Evolutionary conservation across 2,797 vertebrate genomes (phyloP), one percentile per base, ranked within the genome.

Genomic region (Miichthys miiuy): DNA sequence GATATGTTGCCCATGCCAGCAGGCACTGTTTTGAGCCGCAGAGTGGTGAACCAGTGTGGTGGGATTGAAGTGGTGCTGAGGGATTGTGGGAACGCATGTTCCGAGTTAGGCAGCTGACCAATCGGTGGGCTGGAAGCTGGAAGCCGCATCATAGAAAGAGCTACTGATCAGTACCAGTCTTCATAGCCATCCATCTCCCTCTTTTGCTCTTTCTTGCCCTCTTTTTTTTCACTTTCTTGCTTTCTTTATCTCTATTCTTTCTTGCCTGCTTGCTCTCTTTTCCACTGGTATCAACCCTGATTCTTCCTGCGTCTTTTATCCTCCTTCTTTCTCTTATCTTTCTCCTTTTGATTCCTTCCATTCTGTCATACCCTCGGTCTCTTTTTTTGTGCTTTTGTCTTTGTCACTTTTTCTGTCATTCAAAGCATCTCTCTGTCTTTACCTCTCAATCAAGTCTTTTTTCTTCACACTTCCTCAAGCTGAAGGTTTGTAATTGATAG

Each of bases 11-110:
- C 87, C 92, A 82, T 94, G 93, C 90, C 91, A 93, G 90, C 91
- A 93, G 92, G 91, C 92, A 91, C 94, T 91, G 93, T 92, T 95
- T 92, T 88, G 87, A 93, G 85, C 89, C 92, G 46, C 90, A 93
- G 87, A 91, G 94, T 93, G 94, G 95, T 92, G 89, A 93, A 95
- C 94, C 94, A 92, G 82, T 91, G 93, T 92, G 93, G 94, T 88
- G 89, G 90, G 87, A 94, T 96, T 95, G 93, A 95, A 95, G 94
- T 95, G 95, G 94, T 91, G 85, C 91, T 91, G 93, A 93, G 94
- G 93, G 94, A 94, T 93, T 95, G 94, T 95, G 95, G 94, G 93
- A 93, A 95, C 90, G 91, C 91, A 91, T 94, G 92, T 92, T 95
- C 94, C 86, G 88, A 94, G 93, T 93, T 93, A 93, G 86, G 89